Evolutionary conservation across 2,113 vertebrate species (phyloP).

Genomic region (Toxotes jaculatrix): DNA sequence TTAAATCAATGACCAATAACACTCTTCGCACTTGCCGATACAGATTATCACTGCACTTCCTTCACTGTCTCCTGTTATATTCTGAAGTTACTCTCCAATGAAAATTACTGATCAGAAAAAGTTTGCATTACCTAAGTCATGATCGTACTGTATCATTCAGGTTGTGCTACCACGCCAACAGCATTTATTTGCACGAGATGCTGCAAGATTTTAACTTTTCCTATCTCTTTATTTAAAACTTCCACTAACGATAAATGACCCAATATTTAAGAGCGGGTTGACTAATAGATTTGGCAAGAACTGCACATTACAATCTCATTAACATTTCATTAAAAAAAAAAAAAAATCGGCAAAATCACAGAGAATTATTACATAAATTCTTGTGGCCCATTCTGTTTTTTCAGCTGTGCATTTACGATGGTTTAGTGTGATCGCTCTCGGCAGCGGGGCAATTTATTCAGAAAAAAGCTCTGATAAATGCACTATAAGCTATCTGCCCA

Average conservation of each 20-base stretch:
- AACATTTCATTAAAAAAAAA: not conserved
- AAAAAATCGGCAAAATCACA: not conserved
- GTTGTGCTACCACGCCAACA: not conserved
- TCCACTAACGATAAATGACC: not conserved
- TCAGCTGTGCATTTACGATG: not conserved
- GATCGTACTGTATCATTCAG: not conserved
- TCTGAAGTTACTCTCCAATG: not conserved
- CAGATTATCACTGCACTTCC: conserved; percentile 9
- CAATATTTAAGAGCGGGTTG: not conserved
- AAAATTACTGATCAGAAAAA: not conserved
- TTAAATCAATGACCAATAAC: conserved; percentile 5
- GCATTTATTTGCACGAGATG: not conserved
- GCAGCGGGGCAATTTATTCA: not conserved
- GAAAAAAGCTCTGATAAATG: not conserved
- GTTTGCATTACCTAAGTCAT: conserved; percentile 1
- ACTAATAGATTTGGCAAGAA: not conserved
- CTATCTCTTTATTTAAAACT: not conserved
- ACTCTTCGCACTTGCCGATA: not conserved
- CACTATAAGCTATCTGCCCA: not conserved
- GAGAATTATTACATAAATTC: not conserved
- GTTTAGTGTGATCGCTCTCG: not conserved
- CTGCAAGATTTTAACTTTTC: not conserved
- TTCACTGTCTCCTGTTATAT: not conserved
- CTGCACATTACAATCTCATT: not conserved
- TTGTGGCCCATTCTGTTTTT: not conserved